These are phyloP conservation scores for Lepidocyrtoides sp. DNA, from an alignment of 2,888 invertebrate species.

Conservation along the genomic window DNA sequence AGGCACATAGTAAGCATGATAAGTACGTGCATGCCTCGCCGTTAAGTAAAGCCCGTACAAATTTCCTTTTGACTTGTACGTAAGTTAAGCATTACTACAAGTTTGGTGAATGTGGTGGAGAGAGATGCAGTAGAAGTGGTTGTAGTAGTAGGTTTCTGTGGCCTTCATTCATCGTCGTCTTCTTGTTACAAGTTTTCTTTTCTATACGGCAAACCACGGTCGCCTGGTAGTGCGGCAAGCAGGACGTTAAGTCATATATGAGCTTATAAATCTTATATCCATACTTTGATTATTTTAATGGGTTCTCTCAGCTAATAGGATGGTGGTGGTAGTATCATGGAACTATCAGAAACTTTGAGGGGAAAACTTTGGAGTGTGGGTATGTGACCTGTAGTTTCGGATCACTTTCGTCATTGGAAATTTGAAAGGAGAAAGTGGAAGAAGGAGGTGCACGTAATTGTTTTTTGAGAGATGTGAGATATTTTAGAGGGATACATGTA, in stretches of 20 bases:
- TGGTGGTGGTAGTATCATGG: not conserved
- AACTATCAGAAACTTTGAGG: not conserved
- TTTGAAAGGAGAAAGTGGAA: not conserved
- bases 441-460: not conserved
- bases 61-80: not conserved
- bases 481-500: not conserved
- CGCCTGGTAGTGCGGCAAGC: not conserved
- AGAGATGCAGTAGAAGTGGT: not conserved
- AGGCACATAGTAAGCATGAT: not conserved
- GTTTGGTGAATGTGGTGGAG: not conserved
- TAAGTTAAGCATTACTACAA: slow-evolving; percentile 9
- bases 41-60: not conserved
- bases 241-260: too few species aligned
- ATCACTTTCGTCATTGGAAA: not conserved
- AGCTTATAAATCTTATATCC: too few species aligned
- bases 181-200: not conserved
- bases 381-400: not conserved
- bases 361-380: not conserved
- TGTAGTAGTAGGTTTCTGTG: not conserved
- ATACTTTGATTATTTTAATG: too few species aligned
- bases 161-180: not conserved
- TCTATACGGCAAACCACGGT: not conserved
- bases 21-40: not conserved
- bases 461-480: not conserved
- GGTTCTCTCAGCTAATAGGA: not conserved